Conservation (phyloP, 2,888 invertebrate genomes). For the Ochropleura leucogaster region DNA sequence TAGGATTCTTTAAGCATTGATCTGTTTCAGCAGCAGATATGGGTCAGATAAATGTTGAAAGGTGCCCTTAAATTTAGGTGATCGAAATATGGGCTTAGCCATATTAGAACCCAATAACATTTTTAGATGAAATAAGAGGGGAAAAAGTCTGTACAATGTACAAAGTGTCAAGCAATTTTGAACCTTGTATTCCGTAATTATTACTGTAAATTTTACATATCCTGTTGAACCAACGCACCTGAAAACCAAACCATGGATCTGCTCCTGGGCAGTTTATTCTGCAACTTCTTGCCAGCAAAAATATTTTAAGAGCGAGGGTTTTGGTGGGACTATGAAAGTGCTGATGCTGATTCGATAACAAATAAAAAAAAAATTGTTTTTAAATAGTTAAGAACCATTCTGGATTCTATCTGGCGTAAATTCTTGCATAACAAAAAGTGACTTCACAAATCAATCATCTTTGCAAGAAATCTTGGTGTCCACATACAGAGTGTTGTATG, state of each 20-base stretch:
- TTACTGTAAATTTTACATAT: not conserved
- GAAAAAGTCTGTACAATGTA: not conserved
- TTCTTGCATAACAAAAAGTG: conserved; percentile 47
- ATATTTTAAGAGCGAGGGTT: not conserved
- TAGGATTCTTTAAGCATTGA: no score
- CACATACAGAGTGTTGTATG: conserved; percentile 82
- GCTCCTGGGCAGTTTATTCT: not conserved
- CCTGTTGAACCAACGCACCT: no score
- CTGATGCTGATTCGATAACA: not conserved
- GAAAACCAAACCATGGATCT: no score
- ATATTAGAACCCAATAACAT: no score
- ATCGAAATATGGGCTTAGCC: no score
- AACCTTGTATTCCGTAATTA: not conserved
- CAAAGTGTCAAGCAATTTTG: not conserved
- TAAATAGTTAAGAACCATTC: not conserved
- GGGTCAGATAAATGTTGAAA: no score
- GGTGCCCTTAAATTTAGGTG: no score
- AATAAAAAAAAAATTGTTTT: not conserved
- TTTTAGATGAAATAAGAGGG: no score
- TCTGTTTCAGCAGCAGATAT: no score
- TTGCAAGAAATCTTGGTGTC: conserved; percentile 84
- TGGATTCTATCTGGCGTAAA: not conserved
- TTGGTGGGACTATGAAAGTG: not conserved
- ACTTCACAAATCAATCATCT: conserved; percentile 66
- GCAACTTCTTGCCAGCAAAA: not conserved